phyloP scores from a whole-genome alignment of 2,113 vertebrate species.

The Ceyx melanurus region DNA sequence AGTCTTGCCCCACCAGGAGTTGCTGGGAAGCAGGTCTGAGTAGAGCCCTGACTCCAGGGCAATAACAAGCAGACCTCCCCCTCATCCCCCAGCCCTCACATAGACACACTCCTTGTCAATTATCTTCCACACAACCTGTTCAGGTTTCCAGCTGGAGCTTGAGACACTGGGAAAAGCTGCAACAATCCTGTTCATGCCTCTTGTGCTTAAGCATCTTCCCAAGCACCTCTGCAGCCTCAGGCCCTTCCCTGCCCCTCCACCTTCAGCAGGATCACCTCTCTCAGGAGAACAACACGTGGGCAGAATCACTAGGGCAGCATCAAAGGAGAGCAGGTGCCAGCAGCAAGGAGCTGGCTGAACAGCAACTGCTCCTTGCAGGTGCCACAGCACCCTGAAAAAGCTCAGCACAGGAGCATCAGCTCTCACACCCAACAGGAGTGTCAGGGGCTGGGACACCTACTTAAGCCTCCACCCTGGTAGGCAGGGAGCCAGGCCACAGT shows the following conservation, averaged over 20 bases:
- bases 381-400: background rate
- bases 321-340: background rate
- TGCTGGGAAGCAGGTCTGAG: background rate
- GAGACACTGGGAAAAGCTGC: background rate
- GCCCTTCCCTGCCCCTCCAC: background rate
- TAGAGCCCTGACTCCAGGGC: background rate
- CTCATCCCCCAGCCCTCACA: background rate
- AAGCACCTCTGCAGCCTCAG: background rate
- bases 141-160: background rate
- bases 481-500: background rate
- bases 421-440: rapidly evolving
- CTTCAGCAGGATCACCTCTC: background rate
- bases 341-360: background rate
- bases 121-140: background rate
- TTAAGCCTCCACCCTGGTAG: background rate
- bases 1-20: background rate
- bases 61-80: background rate
- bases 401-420: background rate
- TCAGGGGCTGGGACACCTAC: background rate
- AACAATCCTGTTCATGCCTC: rapidly evolving
- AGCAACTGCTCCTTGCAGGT: background rate
- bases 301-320: background rate
- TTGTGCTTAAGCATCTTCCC: background rate
- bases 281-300: background rate
- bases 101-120: rapidly evolving